Evolutionary conservation across 92 coral and sea anemone genomes (phyloP).

Genomic region (Chrysogorgia sp.): DNA sequence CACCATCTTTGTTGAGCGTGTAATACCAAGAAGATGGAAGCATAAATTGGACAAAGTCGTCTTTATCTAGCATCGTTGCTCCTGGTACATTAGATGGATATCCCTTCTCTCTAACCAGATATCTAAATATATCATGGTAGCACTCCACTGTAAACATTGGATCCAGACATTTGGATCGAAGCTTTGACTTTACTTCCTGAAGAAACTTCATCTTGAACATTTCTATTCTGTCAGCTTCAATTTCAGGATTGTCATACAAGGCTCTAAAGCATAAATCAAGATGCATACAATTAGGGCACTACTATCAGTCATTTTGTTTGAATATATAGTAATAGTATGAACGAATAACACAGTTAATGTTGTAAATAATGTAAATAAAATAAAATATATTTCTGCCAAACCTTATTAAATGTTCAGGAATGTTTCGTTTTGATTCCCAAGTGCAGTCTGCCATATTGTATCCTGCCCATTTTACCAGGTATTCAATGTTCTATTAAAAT

Average conservation of each 20-base stretch:
- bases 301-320: too few relatives aligned
- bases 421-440: too few relatives aligned
- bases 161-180: conserved; percentile 26
- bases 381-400: not conserved
- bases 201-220: conserved; percentile 15
- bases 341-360: not conserved
- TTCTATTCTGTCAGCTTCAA: conserved; percentile 20
- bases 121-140: conserved; percentile 37
- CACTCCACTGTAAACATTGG: conserved; percentile 18
- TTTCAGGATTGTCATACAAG: conserved; percentile 31
- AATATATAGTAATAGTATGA: not conserved
- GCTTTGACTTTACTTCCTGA: conserved; percentile 28
- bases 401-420: conserved; percentile 24
- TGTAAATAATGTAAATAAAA: not conserved
- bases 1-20: conserved; percentile 19
- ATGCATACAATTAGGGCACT: too few relatives aligned
- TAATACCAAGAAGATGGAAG: conserved; percentile 33
- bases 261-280: not conserved
- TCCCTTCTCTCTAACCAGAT: conserved; percentile 3
- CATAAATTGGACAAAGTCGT: conserved; percentile 20
- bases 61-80: conserved; percentile 29
- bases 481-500: conserved; percentile 13
- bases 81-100: conserved; percentile 22
- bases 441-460: not conserved
- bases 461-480: conserved; percentile 25